Conservation (phyloP, 2,113 vertebrate species). For the Sturnira hondurensis region DNA sequence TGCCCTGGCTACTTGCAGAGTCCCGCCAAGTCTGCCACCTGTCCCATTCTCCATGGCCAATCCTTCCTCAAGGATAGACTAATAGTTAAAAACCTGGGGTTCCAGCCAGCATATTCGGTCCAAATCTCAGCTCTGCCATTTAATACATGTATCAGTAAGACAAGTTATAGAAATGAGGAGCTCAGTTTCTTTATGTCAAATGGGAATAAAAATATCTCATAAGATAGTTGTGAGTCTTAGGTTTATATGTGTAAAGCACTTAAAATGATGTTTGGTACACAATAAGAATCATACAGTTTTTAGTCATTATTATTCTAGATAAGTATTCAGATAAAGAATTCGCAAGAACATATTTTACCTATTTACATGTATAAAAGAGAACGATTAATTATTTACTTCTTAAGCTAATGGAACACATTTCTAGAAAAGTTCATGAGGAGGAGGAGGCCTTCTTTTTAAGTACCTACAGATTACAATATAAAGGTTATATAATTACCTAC, state of each 20-base stretch:
- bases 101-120: not conserved
- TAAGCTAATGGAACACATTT: not conserved
- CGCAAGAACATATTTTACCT: not conserved
- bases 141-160: not conserved
- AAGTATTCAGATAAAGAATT: not conserved
- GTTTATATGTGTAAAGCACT: not conserved
- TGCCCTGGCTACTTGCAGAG: not conserved
- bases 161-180: not conserved
- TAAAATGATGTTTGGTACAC: not conserved
- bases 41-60: not conserved
- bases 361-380: not conserved
- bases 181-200: not conserved
- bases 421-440: not conserved
- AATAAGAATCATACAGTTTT: not conserved
- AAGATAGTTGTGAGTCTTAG: not conserved
- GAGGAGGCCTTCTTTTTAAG: not conserved
- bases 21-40: not conserved
- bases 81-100: not conserved
- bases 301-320: not conserved
- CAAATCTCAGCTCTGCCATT: not conserved
- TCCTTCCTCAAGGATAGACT: no score
- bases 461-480: not conserved
- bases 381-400: not conserved
- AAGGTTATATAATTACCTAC: not conserved
- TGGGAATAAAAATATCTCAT: not conserved